Conservation (phyloP, 2,888 invertebrate species). For the Yponomeuta plumbellus region DNA sequence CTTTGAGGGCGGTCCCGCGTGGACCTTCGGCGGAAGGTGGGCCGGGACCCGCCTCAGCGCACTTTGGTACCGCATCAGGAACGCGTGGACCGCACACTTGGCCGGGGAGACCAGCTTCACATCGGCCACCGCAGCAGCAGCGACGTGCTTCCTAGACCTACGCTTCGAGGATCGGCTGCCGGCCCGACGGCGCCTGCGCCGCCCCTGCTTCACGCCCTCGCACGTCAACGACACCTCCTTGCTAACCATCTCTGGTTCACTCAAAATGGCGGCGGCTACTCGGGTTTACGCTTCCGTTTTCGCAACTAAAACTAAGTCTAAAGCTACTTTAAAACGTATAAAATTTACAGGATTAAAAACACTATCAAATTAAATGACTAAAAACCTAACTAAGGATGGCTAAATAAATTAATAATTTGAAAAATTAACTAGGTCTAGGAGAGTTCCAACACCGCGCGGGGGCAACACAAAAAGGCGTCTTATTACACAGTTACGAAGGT, state of each 20-base stretch:
- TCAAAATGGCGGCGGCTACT: slow-evolving; percentile 55
- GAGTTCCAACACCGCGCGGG: background rate
- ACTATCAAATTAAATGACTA: background rate
- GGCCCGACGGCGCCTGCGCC: slow-evolving; percentile 46
- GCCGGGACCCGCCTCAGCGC: slow-evolving; percentile 58
- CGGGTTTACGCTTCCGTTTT: background rate
- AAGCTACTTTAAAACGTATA: slow-evolving; percentile 22
- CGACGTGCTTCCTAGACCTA: slow-evolving; percentile 38
- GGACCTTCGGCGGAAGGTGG: slow-evolving; percentile 57
- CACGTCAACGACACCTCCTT: slow-evolving; percentile 39
- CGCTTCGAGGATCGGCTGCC: slow-evolving; percentile 46
- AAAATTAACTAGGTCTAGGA: background rate
- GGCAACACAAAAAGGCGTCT: background rate
- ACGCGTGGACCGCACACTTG: slow-evolving; percentile 64
- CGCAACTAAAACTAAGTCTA: slow-evolving; percentile 29
- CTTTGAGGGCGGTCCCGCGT: slow-evolving; percentile 61
- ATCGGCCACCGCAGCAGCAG: slow-evolving; percentile 26
- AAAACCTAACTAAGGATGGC: background rate
- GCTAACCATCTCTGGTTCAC: slow-evolving; percentile 39
- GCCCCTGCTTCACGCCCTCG: slow-evolving; percentile 43
- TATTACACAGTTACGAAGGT: background rate
- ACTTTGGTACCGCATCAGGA: slow-evolving; percentile 58
- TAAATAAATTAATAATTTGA: background rate
- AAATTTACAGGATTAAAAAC: slow-evolving; percentile 33
- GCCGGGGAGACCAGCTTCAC: slow-evolving; percentile 27